Base-by-base conservation (phyloP, 1,140 invertebrate species). In the Drosophila parabipectinata region DNA sequence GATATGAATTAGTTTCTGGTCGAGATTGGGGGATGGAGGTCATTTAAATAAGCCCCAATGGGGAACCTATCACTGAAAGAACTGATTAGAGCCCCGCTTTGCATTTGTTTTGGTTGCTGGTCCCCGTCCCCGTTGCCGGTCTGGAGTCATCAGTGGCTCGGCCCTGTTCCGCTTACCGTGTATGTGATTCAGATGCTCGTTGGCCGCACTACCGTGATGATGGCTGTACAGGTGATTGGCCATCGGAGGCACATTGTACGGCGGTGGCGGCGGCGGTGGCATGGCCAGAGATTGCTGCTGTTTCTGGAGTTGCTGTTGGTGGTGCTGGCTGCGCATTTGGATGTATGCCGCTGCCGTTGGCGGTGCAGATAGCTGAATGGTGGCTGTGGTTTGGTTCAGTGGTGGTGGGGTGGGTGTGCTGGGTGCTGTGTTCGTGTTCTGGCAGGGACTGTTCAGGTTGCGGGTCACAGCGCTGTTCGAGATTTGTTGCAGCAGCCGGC, bases 381-480 rank as follows among this genome's bases (percentile, higher is more conserved):
- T 59, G 44, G 74, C 47, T 69, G 78, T 45, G 58, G 76, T 47
- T 59, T 52, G 54, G 64, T 41, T 39, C 59, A 72, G 62, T 72
- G 72, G 69, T 62, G 74, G 69, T 62, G 74, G 77, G 77, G 77
- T 80, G 30, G 77, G 76, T 78, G 81, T 88, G 81, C 85, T 90
- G 50, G 77, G 80, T 74, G 85, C 72, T 59, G 85, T 84, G 62
- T 67, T 85, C 50, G 77, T 77, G 80, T 63, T 71, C 68, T 79
- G 85, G 52, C 80, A 84, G 32, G 77, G 73, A 66, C 77, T 80
- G 57, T 72, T 88, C 48, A 89, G 53, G 60, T 81, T 91, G 51
- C 81, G 90, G 50, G 88, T 81, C 41, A 91, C 90, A n/a, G 90
- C 90, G 54, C 89, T 91, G 62, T 91, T 91, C 4, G 90, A 91